Base-by-base conservation (phyloP, 2,113 vertebrate species). In the Nothobranchius kuhntae region DNA sequence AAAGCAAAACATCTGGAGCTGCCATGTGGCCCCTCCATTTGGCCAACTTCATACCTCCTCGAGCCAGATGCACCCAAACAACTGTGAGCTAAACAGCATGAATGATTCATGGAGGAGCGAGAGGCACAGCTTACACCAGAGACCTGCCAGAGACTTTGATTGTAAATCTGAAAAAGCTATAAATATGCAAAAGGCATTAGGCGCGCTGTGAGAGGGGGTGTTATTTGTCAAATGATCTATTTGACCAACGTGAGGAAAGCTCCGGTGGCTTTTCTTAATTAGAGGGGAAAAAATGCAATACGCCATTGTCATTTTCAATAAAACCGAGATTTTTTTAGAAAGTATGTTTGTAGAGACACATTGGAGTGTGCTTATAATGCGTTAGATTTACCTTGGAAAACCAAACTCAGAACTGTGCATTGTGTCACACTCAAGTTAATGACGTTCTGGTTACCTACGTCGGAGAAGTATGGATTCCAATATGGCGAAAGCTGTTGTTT, bases 1-100 rank as follows among this genome's bases (percentile, higher is more conserved):
- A 91, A 88, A 83, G 88, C 80, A 71, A 78, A 96, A 95, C 96
- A 96, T 95, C 95, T 95, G 95, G 93, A 94, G 91, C 70, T 58
- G 73, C 94, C 94, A 95, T 94, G 94, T 95, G 95, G 93, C 86
- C 84, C 86, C 78, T 83, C 66, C 92, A 89, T 92, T 91, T 91
- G 92, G 94, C 94, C 91, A 80, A 89, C 88, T 89, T 47, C 71
- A 63, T 79, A 80, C 91, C 91, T 91, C 82, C 68, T 87, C 12
- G 75, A 89, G 55, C 91, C 77, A 85, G 80, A 91, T 93, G 87
- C 90, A 92, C 81, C 90, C 88, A 82, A 77, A 91, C 91, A 91
- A 81, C 88, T 85, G 85, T 87, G 89, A 86, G 83, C 71, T 87
- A 61, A 71, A 85, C 87, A 83, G 90, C 89, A 94, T 94, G 89